Evolutionary conservation across 2,888 invertebrate species (phyloP).

Genomic region (Xanthostigma xanthostigma): DNA sequence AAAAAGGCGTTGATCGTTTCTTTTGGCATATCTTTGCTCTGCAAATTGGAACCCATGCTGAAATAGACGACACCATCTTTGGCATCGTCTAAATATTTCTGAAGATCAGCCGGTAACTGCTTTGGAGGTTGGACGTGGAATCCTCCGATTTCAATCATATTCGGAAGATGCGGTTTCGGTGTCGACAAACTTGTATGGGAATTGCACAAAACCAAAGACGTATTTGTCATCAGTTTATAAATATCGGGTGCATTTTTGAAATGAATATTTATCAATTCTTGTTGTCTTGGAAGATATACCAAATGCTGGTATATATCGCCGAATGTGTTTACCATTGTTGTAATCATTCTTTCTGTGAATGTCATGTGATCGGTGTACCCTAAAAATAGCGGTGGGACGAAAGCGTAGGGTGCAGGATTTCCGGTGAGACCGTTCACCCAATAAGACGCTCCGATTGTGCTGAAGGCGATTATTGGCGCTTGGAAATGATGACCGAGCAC

Average conservation of each 20-base stretch:
- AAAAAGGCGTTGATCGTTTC: constrained; percentile 16
- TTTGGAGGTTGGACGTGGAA: constrained; percentile 16
- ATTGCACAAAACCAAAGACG: constrained; percentile 19
- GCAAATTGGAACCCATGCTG: constrained; percentile 26
- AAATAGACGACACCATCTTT: constrained; percentile 31
- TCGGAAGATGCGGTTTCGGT: constrained; percentile 35
- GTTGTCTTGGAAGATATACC: constrained; percentile 5
- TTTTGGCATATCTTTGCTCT: constrained; percentile 15
- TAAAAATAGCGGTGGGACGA: constrained; percentile 12
- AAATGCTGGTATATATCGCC: constrained; percentile 27
- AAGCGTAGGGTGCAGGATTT: constrained; percentile 16
- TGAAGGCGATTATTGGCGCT: constrained; percentile 16
- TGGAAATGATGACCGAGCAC: constrained; percentile 16
- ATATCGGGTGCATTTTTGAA: constrained; percentile 18
- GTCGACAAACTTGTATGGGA: constrained; percentile 25
- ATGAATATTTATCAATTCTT: constrained; percentile 6
- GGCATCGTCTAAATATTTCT: constrained; percentile 20
- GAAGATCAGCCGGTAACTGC: constrained; percentile 13
- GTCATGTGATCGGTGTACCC: constrained; percentile 14
- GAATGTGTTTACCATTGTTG: constrained; percentile 18
- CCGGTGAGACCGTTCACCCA: constrained; percentile 16
- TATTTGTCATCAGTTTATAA: constrained; percentile 10
- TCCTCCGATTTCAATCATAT: constrained; percentile 23
- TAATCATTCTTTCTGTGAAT: constrained; percentile 15
- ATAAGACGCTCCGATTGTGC: constrained; percentile 11